Evolutionary conservation across 2,797 vertebrate genomes (phyloP).

Genomic region (Urophycis tenuis): DNA sequence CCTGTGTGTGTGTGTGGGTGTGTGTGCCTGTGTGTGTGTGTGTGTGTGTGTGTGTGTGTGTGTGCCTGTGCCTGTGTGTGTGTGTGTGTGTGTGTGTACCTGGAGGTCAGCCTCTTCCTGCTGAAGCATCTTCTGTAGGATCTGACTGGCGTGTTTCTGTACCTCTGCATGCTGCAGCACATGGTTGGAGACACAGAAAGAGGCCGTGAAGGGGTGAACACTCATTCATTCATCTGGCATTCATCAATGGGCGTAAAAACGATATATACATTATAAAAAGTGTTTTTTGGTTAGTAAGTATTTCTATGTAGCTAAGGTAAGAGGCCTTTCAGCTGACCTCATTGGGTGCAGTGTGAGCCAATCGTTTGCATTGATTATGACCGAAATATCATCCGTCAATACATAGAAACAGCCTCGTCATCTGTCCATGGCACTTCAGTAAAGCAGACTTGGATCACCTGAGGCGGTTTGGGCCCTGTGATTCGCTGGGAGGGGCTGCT

Average conservation of each 20-base stretch:
- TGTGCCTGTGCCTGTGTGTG: neutral
- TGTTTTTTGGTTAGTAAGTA: neutral
- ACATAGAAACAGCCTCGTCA: neutral
- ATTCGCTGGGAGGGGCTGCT: slow-evolving; percentile 71
- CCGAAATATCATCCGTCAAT: neutral
- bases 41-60: neutral
- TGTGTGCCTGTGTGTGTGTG: too few species aligned
- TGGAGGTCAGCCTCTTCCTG: slow-evolving; percentile 88
- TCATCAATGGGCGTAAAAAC: neutral
- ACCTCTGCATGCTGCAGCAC: slow-evolving; percentile 79
- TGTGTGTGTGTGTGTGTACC: slow-evolving; percentile 55
- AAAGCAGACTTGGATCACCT: slow-evolving; percentile 60
- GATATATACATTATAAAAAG: neutral
- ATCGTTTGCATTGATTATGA: neutral
- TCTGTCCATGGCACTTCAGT: neutral
- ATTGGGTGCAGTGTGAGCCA: neutral
- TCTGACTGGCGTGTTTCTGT: slow-evolving; percentile 87
- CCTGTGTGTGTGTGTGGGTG: neutral
- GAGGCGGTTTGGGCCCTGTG: slow-evolving; percentile 83
- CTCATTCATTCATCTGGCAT: too few species aligned
- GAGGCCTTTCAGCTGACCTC: too few species aligned
- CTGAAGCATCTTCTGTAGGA: slow-evolving; percentile 87
- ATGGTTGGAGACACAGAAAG: neutral
- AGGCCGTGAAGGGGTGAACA: neutral
- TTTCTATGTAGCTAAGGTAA: neutral